These are phyloP conservation scores for Ranitomeya imitator DNA, from an alignment of 2,113 vertebrate genomes.

Conservation along the genomic window DNA sequence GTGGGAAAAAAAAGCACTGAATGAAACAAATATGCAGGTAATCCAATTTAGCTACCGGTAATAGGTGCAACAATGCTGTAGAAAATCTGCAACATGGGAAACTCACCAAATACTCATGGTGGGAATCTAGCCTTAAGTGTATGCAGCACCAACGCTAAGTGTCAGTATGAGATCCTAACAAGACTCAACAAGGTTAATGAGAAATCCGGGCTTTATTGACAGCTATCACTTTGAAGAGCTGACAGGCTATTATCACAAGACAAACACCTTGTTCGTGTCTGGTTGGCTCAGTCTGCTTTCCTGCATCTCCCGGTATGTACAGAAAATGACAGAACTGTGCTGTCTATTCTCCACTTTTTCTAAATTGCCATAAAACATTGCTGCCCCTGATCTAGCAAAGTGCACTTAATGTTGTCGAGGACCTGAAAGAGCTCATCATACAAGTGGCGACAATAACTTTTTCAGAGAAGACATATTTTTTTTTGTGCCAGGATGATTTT, in stretches of 20 bases:
- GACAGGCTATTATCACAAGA: slow-evolving; percentile 24
- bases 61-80: no score
- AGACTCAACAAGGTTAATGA: background rate
- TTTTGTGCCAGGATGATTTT: slow-evolving; percentile 58
- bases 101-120: no score
- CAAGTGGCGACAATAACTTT: slow-evolving; percentile 60
- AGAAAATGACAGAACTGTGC: background rate
- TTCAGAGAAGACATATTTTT: slow-evolving; percentile 59
- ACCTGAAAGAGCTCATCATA: slow-evolving; percentile 64
- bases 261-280: background rate
- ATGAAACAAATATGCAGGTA: no score
- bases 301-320: background rate
- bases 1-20: no score
- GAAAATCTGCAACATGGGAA: no score
- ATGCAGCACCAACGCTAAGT: background rate
- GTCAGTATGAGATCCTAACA: background rate
- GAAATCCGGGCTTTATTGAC: slow-evolving; percentile 20
- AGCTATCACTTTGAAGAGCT: slow-evolving; percentile 9
- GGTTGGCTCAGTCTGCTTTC: background rate
- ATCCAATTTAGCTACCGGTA: no score
- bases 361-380: slow-evolving; percentile 31
- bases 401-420: slow-evolving; percentile 26
- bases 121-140: no score
- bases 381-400: slow-evolving; percentile 28
- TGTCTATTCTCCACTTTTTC: slow-evolving; percentile 16